These are phyloP conservation scores for Hormaphis cornu DNA, from an alignment of 1,140 invertebrate genomes.

Conservation along the genomic window DNA sequence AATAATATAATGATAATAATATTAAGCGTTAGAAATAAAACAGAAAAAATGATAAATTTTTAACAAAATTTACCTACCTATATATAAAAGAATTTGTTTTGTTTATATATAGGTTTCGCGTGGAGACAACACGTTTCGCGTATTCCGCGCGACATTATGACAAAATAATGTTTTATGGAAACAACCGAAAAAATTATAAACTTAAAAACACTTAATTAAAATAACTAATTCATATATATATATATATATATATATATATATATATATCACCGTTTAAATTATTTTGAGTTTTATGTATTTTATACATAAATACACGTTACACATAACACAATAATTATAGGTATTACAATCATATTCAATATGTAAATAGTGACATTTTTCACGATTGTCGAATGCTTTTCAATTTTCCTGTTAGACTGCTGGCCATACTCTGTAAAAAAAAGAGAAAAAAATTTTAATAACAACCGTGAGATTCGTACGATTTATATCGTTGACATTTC, in stretches of 20 bases:
- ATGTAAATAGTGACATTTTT: slow-evolving; percentile 7
- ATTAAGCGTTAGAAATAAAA: slow-evolving; percentile 13
- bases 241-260: slow-evolving; percentile 12
- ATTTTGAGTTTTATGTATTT: slow-evolving; percentile 21
- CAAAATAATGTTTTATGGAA: too few relatives aligned
- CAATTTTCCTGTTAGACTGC: slow-evolving; percentile 49
- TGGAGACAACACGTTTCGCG: neutral
- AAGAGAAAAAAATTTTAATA: slow-evolving; percentile 34
- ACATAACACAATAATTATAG: too few relatives aligned
- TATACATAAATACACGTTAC: neutral
- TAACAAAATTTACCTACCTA: neutral
- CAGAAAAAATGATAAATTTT: slow-evolving; percentile 12
- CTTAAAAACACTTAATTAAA: slow-evolving; percentile 13
- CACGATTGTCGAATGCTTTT: slow-evolving; percentile 17
- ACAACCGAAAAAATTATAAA: too few relatives aligned
- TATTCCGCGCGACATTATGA: too few relatives aligned
- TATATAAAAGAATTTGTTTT: too few relatives aligned
- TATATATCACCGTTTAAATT: slow-evolving; percentile 18
- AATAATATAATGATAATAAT: slow-evolving; percentile 16
- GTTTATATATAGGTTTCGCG: neutral
- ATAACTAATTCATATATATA: neutral
- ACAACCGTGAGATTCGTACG: neutral
- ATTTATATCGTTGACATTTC: too few relatives aligned
- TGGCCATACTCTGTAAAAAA: slow-evolving; percentile 52
- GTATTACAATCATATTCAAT: too few relatives aligned